Evolutionary conservation across 1,140 invertebrate species (phyloP), one percentile per base, ranked within the genome.

Genomic region (Onthophagus taurus): DNA sequence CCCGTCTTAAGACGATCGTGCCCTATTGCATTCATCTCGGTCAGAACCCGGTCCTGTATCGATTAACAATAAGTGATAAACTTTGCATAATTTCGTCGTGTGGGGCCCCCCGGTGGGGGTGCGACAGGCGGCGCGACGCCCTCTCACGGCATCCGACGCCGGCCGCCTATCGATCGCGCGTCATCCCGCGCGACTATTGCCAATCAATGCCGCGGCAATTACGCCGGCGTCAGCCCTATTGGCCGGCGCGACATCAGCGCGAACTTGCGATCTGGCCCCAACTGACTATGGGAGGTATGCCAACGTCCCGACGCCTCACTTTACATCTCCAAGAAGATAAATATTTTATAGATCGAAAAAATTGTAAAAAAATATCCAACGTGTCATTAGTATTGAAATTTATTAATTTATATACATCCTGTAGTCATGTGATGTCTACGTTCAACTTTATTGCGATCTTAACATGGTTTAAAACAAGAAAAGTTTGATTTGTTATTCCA

Each of bases 191-290:
- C 50, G 42, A 52, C 44, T 50, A 55, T 55, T 47, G 51, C 51
- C 52, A 53, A 55, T 53, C 53, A 55, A 53, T 53, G 51, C 46
- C 51, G 53, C 49, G 48, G 53, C 53, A 55, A 55, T 55, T 55
- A 55, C 47, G 53, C 33, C 42, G 30, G 44, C 47, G 49, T n/a
- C n/a, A n/a, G 35, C 49, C 48, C 51, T 36, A 53, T 55, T 55
- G 53, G 53, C 49, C 46, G 38, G 29, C 39, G 34, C 38, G 38
- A 41, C 38, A 41, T 41, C 38, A 41, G 38, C 38, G 38, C n/a
- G n/a, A n/a, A n/a, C n/a, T n/a, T n/a, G n/a, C n/a, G n/a, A n/a
- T n/a, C n/a, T n/a, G n/a, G n/a, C 21, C 29, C 23, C 21, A 11
- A 26, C 23, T 21, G 19, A 13, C 19, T 21, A 9, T 41, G 21